These are phyloP conservation scores for Enteromius trimaculatus DNA, from an alignment of 2,797 vertebrate species.

Conservation along the genomic window DNA sequence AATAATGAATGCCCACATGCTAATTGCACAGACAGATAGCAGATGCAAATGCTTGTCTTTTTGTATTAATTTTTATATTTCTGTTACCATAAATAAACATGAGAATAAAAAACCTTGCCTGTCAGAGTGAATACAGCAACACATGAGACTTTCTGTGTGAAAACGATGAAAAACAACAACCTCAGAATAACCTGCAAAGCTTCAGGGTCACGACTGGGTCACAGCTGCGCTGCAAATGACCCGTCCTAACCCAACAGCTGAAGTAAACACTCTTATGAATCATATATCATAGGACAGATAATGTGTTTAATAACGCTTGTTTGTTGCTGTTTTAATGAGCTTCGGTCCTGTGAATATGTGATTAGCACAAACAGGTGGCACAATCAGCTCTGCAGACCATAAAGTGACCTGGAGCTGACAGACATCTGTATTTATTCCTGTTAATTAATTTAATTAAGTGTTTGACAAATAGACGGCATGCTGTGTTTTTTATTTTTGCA, in stretches of 20 bases:
- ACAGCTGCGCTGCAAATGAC: not conserved
- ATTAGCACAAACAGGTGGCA: constrained; percentile 7
- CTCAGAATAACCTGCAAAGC: not conserved
- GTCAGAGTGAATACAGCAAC: not conserved
- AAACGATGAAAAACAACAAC: not conserved
- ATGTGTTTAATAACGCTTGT: not conserved
- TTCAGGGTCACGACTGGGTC: not conserved
- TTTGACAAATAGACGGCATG: not conserved
- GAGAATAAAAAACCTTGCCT: not conserved
- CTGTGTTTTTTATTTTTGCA: not conserved
- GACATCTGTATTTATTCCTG: not conserved
- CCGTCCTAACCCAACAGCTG: not conserved
- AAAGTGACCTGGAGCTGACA: not conserved
- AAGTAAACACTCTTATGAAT: not conserved
- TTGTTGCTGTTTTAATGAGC: not conserved
- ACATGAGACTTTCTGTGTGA: not conserved
- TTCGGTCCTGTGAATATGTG: not conserved
- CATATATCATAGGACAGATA: not conserved
- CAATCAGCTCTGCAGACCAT: not conserved
- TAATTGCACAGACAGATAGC: not conserved
- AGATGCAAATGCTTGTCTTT: not conserved
- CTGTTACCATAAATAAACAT: not conserved
- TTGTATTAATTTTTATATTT: not conserved
- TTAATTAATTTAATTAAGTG: constrained; percentile 2
- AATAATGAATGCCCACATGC: not conserved